These are phyloP conservation scores for Struthidea cinerea DNA, from an alignment of 2,113 vertebrate genomes.

Conservation along the genomic window DNA sequence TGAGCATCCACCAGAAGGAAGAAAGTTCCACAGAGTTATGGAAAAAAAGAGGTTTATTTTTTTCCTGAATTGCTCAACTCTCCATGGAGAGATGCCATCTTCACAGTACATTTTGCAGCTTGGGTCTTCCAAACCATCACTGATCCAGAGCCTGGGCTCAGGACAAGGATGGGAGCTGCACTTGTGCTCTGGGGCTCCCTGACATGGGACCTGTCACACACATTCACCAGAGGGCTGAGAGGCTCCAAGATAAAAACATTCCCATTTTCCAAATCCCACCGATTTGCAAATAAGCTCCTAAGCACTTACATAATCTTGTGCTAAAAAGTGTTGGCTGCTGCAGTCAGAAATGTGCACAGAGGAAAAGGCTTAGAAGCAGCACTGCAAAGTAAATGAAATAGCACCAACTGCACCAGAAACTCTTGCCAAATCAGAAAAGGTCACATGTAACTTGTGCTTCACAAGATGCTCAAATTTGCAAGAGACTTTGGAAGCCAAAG, in stretches of 20 bases:
- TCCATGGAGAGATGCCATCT: neutral
- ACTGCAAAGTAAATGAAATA: neutral
- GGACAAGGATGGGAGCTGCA: neutral
- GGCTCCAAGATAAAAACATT: neutral
- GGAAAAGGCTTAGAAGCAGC: neutral
- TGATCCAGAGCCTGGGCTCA: neutral
- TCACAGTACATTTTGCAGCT: neutral
- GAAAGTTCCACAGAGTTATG: neutral
- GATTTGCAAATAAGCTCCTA: neutral
- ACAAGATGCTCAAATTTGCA: neutral
- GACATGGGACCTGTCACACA: neutral
- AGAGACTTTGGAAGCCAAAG: neutral
- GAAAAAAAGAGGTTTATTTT: neutral
- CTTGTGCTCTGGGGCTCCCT: neutral
- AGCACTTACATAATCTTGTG: slow-evolving; percentile 38
- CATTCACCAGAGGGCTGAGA: neutral
- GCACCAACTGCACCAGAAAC: neutral
- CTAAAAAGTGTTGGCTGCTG: slow-evolving; percentile 45
- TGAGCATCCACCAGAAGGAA: neutral
- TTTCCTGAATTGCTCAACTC: neutral
- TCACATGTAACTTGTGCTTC: neutral
- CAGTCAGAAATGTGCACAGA: neutral
- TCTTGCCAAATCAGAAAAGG: slow-evolving; percentile 13
- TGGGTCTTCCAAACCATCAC: neutral
- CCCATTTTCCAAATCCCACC: neutral